Evolutionary conservation across 1,140 invertebrate species (phyloP).

Genomic region (Drosophila insularis): DNA sequence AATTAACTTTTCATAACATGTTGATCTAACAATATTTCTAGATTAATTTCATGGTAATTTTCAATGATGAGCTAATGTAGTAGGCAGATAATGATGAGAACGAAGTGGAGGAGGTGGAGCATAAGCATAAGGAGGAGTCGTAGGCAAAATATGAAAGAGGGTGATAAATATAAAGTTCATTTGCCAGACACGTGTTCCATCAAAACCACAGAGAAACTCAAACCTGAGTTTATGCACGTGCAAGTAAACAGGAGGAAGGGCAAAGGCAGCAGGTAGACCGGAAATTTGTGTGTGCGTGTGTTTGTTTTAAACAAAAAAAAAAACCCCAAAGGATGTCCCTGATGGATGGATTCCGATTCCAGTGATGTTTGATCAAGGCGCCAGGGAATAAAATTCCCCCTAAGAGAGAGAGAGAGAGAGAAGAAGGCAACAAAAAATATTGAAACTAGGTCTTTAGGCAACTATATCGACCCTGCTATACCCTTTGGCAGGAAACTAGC

Average conservation of each 20-base stretch:
- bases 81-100: constrained; percentile 27
- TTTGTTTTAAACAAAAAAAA: constrained; percentile 1
- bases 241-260: constrained; percentile 24
- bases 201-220: constrained; percentile 3
- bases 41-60: constrained; percentile 74
- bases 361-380: constrained; percentile 23
- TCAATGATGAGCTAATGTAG: constrained; percentile 41
- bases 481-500: neutral
- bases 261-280: constrained; percentile 44
- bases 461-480: neutral
- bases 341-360: neutral
- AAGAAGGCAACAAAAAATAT: neutral
- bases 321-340: constrained; percentile 42
- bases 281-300: constrained; percentile 44
- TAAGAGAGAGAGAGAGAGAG: too few relatives aligned
- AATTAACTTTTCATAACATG: constrained; percentile 60
- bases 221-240: constrained; percentile 44
- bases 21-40: constrained; percentile 48
- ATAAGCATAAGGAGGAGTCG: neutral
- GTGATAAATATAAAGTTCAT: constrained; percentile 29
- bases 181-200: constrained; percentile 16
- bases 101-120: constrained; percentile 3
- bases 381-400: constrained; percentile 13
- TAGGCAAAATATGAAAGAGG: constrained; percentile 5
- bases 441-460: neutral